Conservation (phyloP, 1,140 invertebrate genomes). For the Drosophila ercepeae region DNA sequence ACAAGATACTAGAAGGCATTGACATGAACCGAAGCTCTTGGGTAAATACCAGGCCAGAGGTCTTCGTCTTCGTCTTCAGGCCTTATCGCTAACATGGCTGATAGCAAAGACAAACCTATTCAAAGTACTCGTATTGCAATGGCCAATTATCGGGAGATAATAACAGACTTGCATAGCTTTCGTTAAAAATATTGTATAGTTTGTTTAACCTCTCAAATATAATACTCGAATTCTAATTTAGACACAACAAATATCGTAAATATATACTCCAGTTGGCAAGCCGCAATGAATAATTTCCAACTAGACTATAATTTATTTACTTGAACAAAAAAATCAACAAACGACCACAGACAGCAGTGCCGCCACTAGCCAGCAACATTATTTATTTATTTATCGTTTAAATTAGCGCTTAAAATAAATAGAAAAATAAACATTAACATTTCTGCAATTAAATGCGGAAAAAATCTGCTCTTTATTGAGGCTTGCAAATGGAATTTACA, state of each 20-base stretch:
- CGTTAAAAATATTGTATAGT: too few relatives aligned
- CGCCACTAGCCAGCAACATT: conserved; percentile 23
- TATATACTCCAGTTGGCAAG: conserved; percentile 9
- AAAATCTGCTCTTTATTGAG: conserved; percentile 20
- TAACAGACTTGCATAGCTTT: conserved; percentile 18
- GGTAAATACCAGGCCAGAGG: conserved; percentile 8
- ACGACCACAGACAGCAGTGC: conserved; percentile 14
- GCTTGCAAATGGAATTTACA: conserved; percentile 53
- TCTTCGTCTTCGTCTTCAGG: conserved; percentile 2
- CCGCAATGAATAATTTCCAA: conserved; percentile 23
- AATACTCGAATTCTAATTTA: too few relatives aligned
- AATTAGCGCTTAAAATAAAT: conserved; percentile 54
- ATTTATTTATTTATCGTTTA: conserved; percentile 61
- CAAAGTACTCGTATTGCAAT: conserved; percentile 18
- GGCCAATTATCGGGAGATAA: conserved; percentile 38
- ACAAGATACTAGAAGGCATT: conserved; percentile 34
- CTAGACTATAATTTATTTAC: conserved; percentile 53
- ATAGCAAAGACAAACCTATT: conserved; percentile 38
- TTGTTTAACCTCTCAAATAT: too few relatives aligned
- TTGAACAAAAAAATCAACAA: conserved; percentile 18
- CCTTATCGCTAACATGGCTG: conserved; percentile 27
- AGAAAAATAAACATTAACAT: conserved; percentile 43
- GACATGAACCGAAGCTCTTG: conserved; percentile 23
- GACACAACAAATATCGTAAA: background rate
- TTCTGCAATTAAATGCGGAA: conserved; percentile 34